phyloP scores from a whole-genome alignment of 2,113 vertebrate genomes.

The Onychorhynchus coronatus region DNA sequence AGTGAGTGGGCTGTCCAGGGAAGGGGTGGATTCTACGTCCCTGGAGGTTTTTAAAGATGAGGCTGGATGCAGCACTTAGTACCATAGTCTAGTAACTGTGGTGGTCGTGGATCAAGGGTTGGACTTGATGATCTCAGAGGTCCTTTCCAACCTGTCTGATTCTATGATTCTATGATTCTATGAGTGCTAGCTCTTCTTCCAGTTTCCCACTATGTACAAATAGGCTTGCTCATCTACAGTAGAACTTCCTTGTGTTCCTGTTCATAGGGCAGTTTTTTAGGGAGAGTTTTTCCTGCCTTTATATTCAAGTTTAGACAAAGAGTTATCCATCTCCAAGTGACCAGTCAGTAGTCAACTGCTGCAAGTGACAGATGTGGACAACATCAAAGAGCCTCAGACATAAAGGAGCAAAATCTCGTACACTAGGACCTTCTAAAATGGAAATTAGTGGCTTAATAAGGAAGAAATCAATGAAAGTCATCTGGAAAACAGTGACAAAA shows the following conservation, averaged over 20 bases:
- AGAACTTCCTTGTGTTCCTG: accelerated
- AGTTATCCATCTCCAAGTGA: neutral
- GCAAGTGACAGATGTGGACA: neutral
- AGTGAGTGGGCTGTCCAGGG: too few species aligned
- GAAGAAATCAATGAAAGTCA: neutral
- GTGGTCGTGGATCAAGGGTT: too few species aligned
- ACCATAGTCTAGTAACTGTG: too few species aligned
- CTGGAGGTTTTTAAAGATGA: too few species aligned
- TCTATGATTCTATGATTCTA: too few species aligned
- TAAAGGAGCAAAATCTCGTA: neutral
- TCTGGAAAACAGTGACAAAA: neutral
- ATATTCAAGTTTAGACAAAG: neutral
- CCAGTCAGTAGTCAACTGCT: neutral
- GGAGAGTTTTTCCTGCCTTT: neutral
- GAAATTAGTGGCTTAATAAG: neutral
- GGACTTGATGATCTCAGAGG: too few species aligned
- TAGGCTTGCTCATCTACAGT: neutral
- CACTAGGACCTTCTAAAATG: neutral
- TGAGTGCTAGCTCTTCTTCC: neutral
- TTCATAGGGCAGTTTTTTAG: neutral
- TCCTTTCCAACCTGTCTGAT: too few species aligned
- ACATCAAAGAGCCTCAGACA: neutral
- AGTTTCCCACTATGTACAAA: neutral
- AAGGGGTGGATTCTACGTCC: too few species aligned
- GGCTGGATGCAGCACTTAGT: too few species aligned